Evolutionary conservation across 2,888 invertebrate species (phyloP), one percentile per base, ranked within the genome.

Genomic region (Cantharis rufa): DNA sequence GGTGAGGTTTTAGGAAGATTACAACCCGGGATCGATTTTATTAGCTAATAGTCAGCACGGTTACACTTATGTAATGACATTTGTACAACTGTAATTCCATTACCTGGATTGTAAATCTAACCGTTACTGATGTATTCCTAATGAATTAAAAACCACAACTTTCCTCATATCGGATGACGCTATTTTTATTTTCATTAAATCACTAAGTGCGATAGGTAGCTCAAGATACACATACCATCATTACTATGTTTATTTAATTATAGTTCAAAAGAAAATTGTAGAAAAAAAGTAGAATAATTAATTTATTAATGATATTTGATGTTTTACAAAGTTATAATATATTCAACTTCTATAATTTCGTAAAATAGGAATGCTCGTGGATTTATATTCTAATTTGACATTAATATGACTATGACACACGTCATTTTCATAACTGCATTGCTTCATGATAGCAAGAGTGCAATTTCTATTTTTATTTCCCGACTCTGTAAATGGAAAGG

Each of bases 11-110:
- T 86, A 85, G 85, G 84, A 84, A 86, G 86, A 86, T 86, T 86
- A 86, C 84, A 81, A 81, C 82, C 80, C 73, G 81, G 83, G 84
- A 87, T 87, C 87, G 87, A 87, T 87, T 87, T 86, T 87, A 87
- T 87, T 87, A 87, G 87, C 86, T 87, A 87, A 87, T 87, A 87
- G 87, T 85, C 85, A 84, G 86, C 85, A 85, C 85, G 86, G 86
- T 86, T 86, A 87, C 86, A 87, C 86, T 87, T 86, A 86, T 86
- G 87, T 87, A 87, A 87, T 87, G 86, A 86, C 86, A 86, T 87
- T 87, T 85, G 86, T 86, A 86, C 86, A 86, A 84, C 85, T 86
- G 86, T 87, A 87, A 87, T 87, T 86, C 86, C 86, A 87, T 87
- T 87, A 87, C 86, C 86, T 85, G 86, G 84, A 86, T 86, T 86